These are phyloP conservation scores for Emydura subglobosa DNA, from an alignment of 2,113 vertebrate genomes.

Conservation along the genomic window DNA sequence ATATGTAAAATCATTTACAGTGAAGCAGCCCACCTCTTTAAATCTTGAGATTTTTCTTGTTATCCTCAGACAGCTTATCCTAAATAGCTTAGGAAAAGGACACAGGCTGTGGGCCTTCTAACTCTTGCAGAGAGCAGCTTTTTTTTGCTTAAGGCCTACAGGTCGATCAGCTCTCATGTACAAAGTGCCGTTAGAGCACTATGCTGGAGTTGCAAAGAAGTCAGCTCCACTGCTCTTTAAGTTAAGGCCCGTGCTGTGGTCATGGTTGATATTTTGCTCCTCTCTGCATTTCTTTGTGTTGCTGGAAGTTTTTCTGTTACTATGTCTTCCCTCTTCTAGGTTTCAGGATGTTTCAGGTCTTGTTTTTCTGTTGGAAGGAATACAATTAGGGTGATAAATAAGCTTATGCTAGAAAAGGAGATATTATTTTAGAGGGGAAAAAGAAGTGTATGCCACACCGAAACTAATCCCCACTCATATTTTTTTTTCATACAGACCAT, in stretches of 20 bases:
- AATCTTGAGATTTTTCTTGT: neutral
- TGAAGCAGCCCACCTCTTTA: neutral
- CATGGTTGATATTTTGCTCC: neutral
- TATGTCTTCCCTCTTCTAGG: neutral
- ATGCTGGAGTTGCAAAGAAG: neutral
- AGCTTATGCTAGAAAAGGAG: accelerated
- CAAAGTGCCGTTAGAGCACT: neutral
- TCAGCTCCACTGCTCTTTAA: neutral
- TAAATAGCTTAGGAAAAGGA: neutral
- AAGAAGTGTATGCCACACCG: neutral
- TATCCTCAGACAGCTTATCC: neutral
- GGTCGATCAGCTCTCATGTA: neutral
- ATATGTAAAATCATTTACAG: neutral
- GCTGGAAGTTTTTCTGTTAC: neutral
- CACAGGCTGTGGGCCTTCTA: neutral
- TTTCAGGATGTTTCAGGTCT: neutral
- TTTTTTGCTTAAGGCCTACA: neutral
- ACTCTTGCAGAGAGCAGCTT: neutral
- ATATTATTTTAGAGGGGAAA: neutral
- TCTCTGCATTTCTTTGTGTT: neutral
- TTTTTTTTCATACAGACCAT: neutral
- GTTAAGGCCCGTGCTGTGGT: neutral
- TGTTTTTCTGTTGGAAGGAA: neutral
- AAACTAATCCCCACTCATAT: neutral
- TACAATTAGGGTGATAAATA: neutral